Base-by-base conservation (phyloP, 2,113 vertebrate genomes). In the Dinomys branickii region DNA sequence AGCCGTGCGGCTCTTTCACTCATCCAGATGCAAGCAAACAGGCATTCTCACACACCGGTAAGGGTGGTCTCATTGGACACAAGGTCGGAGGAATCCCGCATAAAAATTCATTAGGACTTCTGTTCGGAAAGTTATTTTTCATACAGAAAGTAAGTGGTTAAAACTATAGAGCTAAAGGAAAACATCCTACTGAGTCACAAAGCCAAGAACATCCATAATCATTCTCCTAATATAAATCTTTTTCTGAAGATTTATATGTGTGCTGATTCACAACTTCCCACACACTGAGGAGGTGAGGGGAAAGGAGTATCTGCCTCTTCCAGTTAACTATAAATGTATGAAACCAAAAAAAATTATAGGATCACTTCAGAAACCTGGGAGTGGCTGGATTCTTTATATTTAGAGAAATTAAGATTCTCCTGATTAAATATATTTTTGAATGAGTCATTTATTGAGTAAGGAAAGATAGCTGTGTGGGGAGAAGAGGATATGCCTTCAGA, bases 251-350 rank as follows among this genome's bases (percentile, higher is more conserved):
- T 97, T 98, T 97, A 96, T 98, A 96, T 85, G 88, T 98, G 84
- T 73, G 96, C 98, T 99, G 98, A 98, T 98, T 99, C 98, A 99
- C 98, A 98, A 96, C 98, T 98, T 98, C 98, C 99, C 98, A 98
- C 98, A 98, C 75, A 96, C 95, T 94, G 90, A 95, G 95, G 94
- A 69, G 80, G 88, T 52, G 63, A 88, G 47, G 38, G 84, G 7
- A 93, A 90, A 82, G 20, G 22, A 85, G 50, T 65, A 35, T 35
- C 94, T 95, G 61, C 94, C 90, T 97, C 88, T 97, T 96, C 73
- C 81, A 89, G 88, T 89, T 95, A 98, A 96, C 91, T 97, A 95
- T 95, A 97, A 97, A 98, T 97, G 86, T 82, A 97, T 83, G 59
- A 98, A 98, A 97, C 83, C 2, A 61, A 81, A 90, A 54, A 44